Conservation (phyloP, 2,888 invertebrate species). For the Acronicta psi region DNA sequence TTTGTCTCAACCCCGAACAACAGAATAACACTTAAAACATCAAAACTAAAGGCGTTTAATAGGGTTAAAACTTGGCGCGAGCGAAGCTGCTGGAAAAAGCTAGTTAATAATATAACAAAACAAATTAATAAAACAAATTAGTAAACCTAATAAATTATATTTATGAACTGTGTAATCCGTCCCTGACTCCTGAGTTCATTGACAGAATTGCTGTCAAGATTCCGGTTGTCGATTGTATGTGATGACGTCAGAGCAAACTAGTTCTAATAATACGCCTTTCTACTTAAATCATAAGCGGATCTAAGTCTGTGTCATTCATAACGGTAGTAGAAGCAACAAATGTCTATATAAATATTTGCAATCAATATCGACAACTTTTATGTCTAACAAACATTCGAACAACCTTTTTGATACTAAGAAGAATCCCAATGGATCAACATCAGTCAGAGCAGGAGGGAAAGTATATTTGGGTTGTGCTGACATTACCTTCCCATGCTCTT, state of each 20-base stretch:
- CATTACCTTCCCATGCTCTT: too few relatives aligned
- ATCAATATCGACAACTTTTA: background rate
- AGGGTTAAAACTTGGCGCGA: too few relatives aligned
- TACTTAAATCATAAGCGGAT: slow-evolving; percentile 26
- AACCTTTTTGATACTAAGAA: background rate
- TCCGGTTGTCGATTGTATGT: slow-evolving; percentile 7
- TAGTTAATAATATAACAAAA: too few relatives aligned
- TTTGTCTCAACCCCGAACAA: too few relatives aligned
- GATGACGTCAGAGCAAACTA: slow-evolving; percentile 32
- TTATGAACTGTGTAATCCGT: background rate
- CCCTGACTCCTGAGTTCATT: slow-evolving; percentile 20
- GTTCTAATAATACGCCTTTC: slow-evolving; percentile 20
- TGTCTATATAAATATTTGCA: slow-evolving; percentile 16
- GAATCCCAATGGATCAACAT: background rate
- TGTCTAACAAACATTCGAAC: too few relatives aligned
- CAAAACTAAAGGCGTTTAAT: too few relatives aligned
- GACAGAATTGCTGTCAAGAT: slow-evolving; percentile 10
- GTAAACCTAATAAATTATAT: too few relatives aligned
- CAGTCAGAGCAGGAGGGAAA: too few relatives aligned
- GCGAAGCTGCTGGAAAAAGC: too few relatives aligned
- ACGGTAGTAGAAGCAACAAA: slow-evolving; percentile 15
- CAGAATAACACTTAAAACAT: too few relatives aligned
- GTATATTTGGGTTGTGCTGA: too few relatives aligned
- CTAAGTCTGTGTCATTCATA: slow-evolving; percentile 11
- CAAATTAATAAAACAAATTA: too few relatives aligned